Percentiles rank a stretch among this genome's conserved stretches.
Conservation (phyloP, 2,888 invertebrate species). For the Acanthoscelides obtectus region DNA sequence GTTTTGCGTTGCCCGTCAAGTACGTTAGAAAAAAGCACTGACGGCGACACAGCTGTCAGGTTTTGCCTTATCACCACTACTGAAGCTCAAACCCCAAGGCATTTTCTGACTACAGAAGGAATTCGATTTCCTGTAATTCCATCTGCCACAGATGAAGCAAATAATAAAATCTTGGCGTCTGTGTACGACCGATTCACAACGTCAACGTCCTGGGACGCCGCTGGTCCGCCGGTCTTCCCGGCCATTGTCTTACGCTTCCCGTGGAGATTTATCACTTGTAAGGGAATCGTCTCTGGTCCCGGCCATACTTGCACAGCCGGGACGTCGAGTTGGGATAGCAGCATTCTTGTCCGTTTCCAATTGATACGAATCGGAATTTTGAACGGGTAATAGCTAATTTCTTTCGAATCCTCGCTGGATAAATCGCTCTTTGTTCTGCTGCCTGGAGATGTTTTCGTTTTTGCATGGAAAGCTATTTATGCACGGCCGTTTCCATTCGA, state of each 20-base stretch:
- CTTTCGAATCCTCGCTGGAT: not conserved
- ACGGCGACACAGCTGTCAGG: no score
- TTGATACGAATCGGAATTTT: not conserved
- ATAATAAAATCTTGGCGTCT: no score
- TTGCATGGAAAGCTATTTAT: not conserved
- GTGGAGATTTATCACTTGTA: not conserved
- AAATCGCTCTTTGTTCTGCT: not conserved
- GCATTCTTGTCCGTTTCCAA: not conserved
- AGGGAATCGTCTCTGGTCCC: not conserved
- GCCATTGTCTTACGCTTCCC: not conserved
- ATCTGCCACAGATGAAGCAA: no score
- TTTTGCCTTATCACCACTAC: no score
- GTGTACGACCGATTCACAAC: no score
- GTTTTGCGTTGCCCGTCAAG: no score
- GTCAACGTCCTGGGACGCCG: no score
- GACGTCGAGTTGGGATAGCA: no score
- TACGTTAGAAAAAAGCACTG: no score
- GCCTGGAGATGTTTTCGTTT: not conserved
- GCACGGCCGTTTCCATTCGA: not conserved
- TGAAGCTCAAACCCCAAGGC: no score
- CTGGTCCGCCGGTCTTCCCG: not conserved
- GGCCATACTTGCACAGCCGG: not conserved
- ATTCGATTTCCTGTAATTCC: no score
- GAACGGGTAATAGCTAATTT: not conserved
- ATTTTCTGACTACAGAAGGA: no score